A percentile compares a stretch with the other conserved stretches of the same genome.
Evolutionary conservation across 2,113 vertebrate genomes (phyloP).

Genomic region (Lathamus discolor): DNA sequence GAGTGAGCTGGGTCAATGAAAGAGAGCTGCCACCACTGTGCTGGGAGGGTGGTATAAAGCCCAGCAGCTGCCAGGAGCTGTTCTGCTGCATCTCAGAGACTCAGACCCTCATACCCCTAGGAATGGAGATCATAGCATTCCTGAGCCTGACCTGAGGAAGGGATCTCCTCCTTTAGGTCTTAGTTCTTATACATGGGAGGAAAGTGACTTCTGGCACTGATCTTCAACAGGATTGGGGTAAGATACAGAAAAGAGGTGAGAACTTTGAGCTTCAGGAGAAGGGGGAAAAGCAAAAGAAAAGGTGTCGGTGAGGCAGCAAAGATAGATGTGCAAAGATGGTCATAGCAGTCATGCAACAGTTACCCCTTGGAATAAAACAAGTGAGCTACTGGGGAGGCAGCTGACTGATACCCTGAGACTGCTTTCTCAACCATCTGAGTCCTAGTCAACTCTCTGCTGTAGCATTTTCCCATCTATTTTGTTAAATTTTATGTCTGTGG

Average conservation of each 20-base stretch:
- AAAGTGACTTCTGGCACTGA: not conserved
- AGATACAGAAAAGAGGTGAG: not conserved
- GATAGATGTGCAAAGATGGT: not conserved
- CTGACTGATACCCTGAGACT: not conserved
- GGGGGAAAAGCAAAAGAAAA: not conserved
- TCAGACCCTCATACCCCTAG: not conserved
- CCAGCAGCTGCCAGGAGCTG: not conserved
- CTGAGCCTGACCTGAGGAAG: not conserved
- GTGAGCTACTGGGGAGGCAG: not conserved
- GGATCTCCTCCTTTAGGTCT: not conserved
- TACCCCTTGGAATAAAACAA: not conserved
- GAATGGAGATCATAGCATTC: not conserved
- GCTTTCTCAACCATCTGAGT: not conserved
- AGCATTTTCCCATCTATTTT: not conserved
- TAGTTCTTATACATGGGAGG: not conserved
- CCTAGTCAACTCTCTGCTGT: not conserved
- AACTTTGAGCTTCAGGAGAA: not conserved
- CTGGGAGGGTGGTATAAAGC: not conserved
- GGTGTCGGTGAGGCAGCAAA: not conserved
- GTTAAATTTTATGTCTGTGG: not conserved
- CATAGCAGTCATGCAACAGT: not conserved
- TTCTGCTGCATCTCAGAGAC: not conserved
- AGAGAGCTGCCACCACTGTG: not conserved
- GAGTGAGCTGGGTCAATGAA: not conserved
- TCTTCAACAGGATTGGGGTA: not conserved